Percentiles rank a stretch among this genome's conserved stretches.
These are phyloP conservation scores for Thysanoteuthis rhombus DNA, from an alignment of 2,888 invertebrate genomes.

Conservation along the genomic window DNA sequence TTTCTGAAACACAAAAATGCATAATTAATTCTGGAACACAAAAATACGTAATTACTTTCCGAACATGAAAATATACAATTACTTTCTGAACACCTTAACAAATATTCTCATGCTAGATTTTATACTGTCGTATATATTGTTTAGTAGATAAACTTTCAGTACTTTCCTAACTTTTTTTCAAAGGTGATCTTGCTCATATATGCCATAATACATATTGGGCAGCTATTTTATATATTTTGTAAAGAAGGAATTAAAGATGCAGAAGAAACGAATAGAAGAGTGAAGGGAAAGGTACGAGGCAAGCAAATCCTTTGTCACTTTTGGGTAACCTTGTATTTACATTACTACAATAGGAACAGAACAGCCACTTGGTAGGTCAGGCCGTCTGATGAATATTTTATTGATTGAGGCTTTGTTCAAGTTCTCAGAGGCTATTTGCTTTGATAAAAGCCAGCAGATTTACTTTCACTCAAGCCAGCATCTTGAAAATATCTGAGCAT, in stretches of 20 bases:
- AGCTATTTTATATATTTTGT: background rate
- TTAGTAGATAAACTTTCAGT: too few species aligned
- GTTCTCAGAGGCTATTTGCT: background rate
- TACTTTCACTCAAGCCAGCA: background rate
- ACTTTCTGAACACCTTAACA: too few species aligned
- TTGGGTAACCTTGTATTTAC: background rate
- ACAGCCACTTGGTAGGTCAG: background rate
- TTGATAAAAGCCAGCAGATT: background rate
- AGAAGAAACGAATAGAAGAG: background rate
- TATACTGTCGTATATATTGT: too few species aligned
- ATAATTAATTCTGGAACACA: too few species aligned
- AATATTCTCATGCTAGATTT: too few species aligned
- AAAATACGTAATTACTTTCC: too few species aligned
- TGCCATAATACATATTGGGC: background rate
- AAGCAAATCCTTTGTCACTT: background rate
- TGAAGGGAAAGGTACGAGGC: background rate
- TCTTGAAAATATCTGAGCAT: background rate
- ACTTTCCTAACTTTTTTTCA: too few species aligned
- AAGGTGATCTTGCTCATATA: too few species aligned
- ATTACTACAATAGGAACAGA: background rate
- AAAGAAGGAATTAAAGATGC: background rate
- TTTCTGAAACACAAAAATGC: too few species aligned
- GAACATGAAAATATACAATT: too few species aligned
- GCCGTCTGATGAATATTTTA: background rate
- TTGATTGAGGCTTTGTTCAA: background rate